Evolutionary conservation across 2,797 vertebrate species (phyloP).

Genomic region (Podargus strigoides): DNA sequence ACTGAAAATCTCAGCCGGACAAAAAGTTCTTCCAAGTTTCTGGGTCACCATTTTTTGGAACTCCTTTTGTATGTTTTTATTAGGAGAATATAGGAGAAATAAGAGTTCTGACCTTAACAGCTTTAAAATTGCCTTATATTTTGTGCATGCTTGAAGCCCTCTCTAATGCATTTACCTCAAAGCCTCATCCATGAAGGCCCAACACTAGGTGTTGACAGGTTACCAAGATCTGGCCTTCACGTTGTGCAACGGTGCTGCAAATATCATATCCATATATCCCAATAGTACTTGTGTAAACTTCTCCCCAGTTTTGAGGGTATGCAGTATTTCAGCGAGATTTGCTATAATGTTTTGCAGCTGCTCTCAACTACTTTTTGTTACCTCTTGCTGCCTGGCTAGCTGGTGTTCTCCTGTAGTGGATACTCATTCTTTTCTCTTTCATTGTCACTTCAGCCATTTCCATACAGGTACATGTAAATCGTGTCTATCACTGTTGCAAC

Average conservation of each 20-base stretch:
- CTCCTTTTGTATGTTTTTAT: not conserved
- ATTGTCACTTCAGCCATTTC: not conserved
- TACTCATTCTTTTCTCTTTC: not conserved
- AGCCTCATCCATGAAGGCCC: not conserved
- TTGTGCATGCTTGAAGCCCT: not conserved
- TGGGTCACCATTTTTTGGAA: not conserved
- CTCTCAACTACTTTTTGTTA: not conserved
- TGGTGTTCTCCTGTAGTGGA: not conserved
- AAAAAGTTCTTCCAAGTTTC: constrained; percentile 2
- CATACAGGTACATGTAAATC: not conserved
- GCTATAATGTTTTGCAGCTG: not conserved
- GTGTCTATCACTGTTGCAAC: not conserved
- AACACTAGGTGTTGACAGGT: not conserved
- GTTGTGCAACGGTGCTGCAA: not conserved
- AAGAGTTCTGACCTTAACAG: not conserved
- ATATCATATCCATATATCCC: not conserved
- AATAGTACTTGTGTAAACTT: not conserved
- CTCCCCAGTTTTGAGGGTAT: not conserved
- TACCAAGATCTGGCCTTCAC: not conserved
- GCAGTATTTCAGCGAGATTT: not conserved
- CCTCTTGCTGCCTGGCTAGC: not conserved
- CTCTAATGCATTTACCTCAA: not conserved
- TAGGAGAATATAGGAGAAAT: not conserved
- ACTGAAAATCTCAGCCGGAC: not conserved
- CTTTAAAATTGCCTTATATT: not conserved